Base-by-base conservation (phyloP, 2,888 invertebrate species). In the Prosopocoilus inquinatus region DNA sequence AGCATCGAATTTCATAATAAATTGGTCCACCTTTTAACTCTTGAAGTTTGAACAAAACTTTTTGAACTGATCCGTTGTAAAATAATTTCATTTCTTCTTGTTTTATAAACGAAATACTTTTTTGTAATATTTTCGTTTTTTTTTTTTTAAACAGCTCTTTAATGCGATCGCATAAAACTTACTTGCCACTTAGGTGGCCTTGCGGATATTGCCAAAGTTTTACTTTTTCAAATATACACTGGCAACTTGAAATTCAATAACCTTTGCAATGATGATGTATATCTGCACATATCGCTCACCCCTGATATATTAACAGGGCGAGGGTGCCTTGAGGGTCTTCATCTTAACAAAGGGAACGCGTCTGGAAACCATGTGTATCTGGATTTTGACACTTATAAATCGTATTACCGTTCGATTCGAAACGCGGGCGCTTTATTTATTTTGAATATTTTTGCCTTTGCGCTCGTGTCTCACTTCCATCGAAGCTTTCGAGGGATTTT, bases 351-450 rank as follows among this genome's bases (percentile, higher is more conserved):
- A 65, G 65, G 62, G 63, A 64, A 66, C 60, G 64, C 62, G 65
- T 64, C 65, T 67, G 64, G 62, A 64, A 67, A 67, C 63, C 67
- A 65, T 64, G 62, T 68, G 66, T 66, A 67, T 68, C 64, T 65
- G 46, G 67, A 69, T 69, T 70, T 69, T 67, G 68, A 67, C 69
- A 69, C 68, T 69, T 69, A 70, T 68, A 68, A 70, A 70, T 68
- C 67, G 67, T 60, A 67, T 67, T 66, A 66, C 41, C 15, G 41
- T 48, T 16, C 38, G 11, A 11, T 46, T 13, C 8, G 20, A 38
- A 49, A 39, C 16, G 13, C 41, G 15, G 48, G 38, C 46, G 38
- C 52, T 8, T 20, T 56, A 39, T 39, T 46, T 48, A 43, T 47
- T 20, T 56, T 48, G 16, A n/a, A 32, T 16, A 28, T 50, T 55